Base-by-base conservation (phyloP, 2,888 invertebrate genomes). In the Mythimna pallens region DNA sequence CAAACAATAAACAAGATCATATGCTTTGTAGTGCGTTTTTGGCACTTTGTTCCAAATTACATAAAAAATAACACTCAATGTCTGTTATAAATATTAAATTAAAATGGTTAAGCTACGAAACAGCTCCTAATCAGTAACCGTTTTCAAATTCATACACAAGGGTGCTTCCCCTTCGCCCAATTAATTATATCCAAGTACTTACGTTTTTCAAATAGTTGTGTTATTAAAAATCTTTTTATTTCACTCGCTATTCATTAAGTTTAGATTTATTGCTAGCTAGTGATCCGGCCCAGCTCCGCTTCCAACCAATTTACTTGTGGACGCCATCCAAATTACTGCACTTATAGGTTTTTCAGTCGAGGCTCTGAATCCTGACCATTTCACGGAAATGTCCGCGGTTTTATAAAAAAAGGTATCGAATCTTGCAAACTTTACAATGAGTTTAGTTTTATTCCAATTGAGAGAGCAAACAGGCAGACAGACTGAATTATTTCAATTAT, bases 141-240 rank as follows among this genome's bases (percentile, higher is more conserved):
- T 67, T 57, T 17, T 58, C 14, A 10, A n/a, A 66, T 73, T 65
- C 17, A 52, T 58, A 70, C 70, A n/a, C 64, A 52, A n/a, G 9
- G 36, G 43, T 6, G 50, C 25, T 65, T 61, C 64, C 67, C 65
- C 72, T 65, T 65, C 17, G 7, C 43, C 67, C 70, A 75, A 84
- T 83, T 85, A 83, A 84, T 83, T 77, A 79, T 43, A 81, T 50
- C 5, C 57, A 72, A 62, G 73, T 57, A 73, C 73, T 76, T 55
- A 65, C 58, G 61, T 69, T 71, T 66, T 75, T 81, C 65, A 72
- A 77, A 81, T 76, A 85, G 61, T 79, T 78, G 65, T 81, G 75
- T 83, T 81, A 83, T 78, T 79, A 76, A 75, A 78, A 78, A 81
- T 61, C 57, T 76, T 73, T 83, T 78, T 72, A 66, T 57, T 75